A percentile compares a stretch with the other conserved stretches of the same genome.
phyloP scores from a whole-genome alignment of 2,797 vertebrate genomes.

The Brotula barbata region DNA sequence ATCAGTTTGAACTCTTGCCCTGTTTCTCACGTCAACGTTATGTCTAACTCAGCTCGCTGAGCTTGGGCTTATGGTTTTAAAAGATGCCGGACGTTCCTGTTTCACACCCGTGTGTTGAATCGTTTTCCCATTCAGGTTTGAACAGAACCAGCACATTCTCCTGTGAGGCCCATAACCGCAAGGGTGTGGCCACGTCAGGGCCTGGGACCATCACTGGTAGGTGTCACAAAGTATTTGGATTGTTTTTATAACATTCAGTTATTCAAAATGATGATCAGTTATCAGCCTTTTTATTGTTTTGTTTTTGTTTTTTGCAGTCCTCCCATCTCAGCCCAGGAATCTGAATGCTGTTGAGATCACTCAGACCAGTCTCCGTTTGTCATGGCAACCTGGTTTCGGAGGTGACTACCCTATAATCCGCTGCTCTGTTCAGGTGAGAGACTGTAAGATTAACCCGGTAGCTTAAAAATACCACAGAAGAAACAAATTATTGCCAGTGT shows the following conservation, averaged over 20 bases:
- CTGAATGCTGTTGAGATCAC: slow-evolving; percentile 71
- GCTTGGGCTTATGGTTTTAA: slow-evolving; percentile 9
- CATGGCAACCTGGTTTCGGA: slow-evolving; percentile 84
- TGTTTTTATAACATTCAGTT: background rate
- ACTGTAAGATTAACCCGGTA: background rate
- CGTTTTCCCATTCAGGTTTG: slow-evolving; percentile 74
- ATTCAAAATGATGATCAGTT: background rate
- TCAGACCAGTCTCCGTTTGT: slow-evolving; percentile 73
- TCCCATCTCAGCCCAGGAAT: slow-evolving; percentile 78
- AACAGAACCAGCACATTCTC: slow-evolving; percentile 87
- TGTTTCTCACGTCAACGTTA: slow-evolving; percentile 7
- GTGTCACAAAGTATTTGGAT: slow-evolving; percentile 16
- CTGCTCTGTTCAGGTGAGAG: slow-evolving; percentile 85
- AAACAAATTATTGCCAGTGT: slow-evolving; percentile 21
- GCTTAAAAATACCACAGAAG: background rate
- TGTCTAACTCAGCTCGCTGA: slow-evolving; percentile 35
- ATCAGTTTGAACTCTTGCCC: slow-evolving; percentile 18
- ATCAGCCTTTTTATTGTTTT: background rate
- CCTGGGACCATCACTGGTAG: slow-evolving; percentile 85
- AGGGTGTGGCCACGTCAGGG: slow-evolving; percentile 87
- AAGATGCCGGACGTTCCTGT: background rate
- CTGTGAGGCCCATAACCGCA: slow-evolving; percentile 88
- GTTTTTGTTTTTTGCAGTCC: slow-evolving; percentile 69
- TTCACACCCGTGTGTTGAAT: slow-evolving; percentile 22
- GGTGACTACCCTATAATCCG: slow-evolving; percentile 80